A percentile compares a stretch with the other conserved stretches of the same genome.
Evolutionary conservation across 2,113 vertebrate genomes (phyloP).

Genomic region (Amblyornis subalaris): DNA sequence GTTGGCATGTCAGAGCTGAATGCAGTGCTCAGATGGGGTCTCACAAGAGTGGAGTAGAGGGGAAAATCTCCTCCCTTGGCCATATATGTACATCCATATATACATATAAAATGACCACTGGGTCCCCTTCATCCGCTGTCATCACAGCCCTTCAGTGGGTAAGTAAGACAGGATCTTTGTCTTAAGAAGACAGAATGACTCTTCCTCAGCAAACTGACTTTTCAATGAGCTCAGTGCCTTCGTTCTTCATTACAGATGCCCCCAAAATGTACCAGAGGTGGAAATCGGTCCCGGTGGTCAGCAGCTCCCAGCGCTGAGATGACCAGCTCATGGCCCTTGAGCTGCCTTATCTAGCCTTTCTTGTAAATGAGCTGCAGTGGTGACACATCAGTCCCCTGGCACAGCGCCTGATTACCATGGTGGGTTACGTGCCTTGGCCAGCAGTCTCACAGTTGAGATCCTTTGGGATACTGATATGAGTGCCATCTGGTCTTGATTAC

Average conservation of each 20-base stretch:
- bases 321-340: rapidly evolving
- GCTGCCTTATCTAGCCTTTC: background rate
- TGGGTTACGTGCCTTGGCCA: background rate
- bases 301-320: background rate
- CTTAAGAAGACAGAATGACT: background rate
- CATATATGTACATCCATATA: background rate
- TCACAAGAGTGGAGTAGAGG: background rate
- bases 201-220: background rate
- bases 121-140: background rate
- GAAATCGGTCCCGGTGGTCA: rapidly evolving
- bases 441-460: background rate
- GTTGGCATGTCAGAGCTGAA: background rate
- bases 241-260: background rate
- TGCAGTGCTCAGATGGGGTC: background rate
- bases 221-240: background rate
- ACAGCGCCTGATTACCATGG: background rate
- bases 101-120: background rate
- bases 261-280: background rate
- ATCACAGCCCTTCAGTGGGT: background rate
- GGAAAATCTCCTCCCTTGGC: background rate
- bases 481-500: background rate
- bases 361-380: background rate
- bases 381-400: background rate
- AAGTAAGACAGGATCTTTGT: background rate
- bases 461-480: background rate